A percentile compares a stretch with the other conserved stretches of the same genome.
Conservation (phyloP, 2,888 invertebrate species). For the Calliphora vomitoria region DNA sequence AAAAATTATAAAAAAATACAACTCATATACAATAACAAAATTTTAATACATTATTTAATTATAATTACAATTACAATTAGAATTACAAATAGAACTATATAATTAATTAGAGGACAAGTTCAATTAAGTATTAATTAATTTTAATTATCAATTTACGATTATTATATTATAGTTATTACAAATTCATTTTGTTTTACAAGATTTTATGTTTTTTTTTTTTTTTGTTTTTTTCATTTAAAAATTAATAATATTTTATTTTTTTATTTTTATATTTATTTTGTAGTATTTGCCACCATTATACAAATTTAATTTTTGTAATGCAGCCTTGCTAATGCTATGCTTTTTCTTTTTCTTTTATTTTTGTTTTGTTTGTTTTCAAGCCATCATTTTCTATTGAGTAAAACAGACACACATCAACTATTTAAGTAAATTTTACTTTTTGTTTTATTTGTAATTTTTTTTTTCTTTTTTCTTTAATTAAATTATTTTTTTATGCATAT, state of each 20-base stretch:
- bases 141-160: constrained; percentile 73
- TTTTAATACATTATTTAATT: constrained; percentile 55
- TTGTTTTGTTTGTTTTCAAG: constrained; percentile 66
- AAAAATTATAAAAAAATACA: constrained; percentile 23
- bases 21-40: constrained; percentile 70
- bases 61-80: constrained; percentile 52
- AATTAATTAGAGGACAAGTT: constrained; percentile 47
- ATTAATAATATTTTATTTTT: constrained; percentile 22
- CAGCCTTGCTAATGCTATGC: constrained; percentile 77
- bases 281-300: constrained; percentile 17
- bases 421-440: constrained; percentile 43
- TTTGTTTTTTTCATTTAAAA: constrained; percentile 14
- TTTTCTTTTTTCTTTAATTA: neutral
- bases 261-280: constrained; percentile 12
- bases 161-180: constrained; percentile 68
- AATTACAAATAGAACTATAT: constrained; percentile 61
- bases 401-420: constrained; percentile 75
- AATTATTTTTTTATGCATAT: neutral
- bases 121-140: constrained; percentile 45
- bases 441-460: constrained; percentile 30
- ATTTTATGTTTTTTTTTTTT: constrained; percentile 38
- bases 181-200: constrained; percentile 67
- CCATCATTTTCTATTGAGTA: constrained; percentile 70
- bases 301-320: constrained; percentile 50
- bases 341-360: constrained; percentile 61